Percentiles rank a stretch among this genome's conserved stretches.
phyloP scores from a whole-genome alignment of 2,113 vertebrate species.

The Sylvia atricapilla region DNA sequence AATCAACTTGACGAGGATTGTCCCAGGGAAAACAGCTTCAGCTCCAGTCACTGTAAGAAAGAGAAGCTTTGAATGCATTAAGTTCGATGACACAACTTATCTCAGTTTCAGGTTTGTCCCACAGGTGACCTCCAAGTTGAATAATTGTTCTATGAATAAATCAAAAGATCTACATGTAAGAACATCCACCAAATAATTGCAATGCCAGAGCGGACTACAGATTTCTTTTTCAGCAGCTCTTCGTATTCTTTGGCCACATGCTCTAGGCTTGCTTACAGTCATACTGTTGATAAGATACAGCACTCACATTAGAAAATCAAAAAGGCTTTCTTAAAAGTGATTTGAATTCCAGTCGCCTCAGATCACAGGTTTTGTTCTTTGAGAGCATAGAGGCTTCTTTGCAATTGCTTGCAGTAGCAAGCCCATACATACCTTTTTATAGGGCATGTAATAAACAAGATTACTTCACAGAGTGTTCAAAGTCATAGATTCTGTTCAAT shows the following conservation, averaged over 20 bases:
- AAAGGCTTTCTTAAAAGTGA: background rate
- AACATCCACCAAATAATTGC: background rate
- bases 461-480: background rate
- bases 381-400: background rate
- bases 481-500: background rate
- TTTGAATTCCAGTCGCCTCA: background rate
- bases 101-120: background rate
- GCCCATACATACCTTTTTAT: background rate
- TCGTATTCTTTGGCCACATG: background rate
- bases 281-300: background rate
- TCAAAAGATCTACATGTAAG: background rate
- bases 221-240: background rate
- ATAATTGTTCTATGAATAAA: background rate
- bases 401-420: background rate
- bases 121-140: background rate
- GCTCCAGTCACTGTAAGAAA: background rate
- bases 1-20: too few relatives aligned
- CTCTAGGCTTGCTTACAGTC: background rate
- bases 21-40: background rate
- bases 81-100: background rate
- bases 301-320: background rate
- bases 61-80: background rate
- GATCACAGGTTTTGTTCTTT: background rate
- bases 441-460: background rate
- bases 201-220: background rate